Evolutionary conservation across 2,888 invertebrate species (phyloP), one percentile per base, ranked within the genome.

Genomic region (Zele albiditarsus): DNA sequence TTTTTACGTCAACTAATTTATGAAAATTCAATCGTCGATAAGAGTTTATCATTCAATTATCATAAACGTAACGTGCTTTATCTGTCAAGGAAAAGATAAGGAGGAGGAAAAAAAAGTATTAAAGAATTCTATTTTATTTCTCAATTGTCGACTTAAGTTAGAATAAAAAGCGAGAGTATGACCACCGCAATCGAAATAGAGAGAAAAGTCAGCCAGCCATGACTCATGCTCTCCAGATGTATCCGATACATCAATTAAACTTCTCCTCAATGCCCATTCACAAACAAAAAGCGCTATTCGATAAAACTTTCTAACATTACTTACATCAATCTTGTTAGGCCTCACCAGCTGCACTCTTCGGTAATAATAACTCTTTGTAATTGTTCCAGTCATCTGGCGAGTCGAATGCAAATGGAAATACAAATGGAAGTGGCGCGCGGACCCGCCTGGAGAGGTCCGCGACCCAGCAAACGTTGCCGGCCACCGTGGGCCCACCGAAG

Each of bases 201-300:
- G 58, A 58, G 3, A 28, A 42, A 53, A 46, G n/a, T 28, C 42
- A 73, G 57, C 65, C n/a, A 70, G 49, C 75, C 77, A 73, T 79
- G 79, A 80, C 77, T 78, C 79, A 80, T 77, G 70, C 75, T 80
- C 67, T 66, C 70, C 76, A 76, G 78, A 80, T 80, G 75, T 65
- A 74, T 57, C 77, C 79, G 78, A 80, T 80, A 73, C 78, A 77
- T 76, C 77, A 80, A 78, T 77, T 76, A 75, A 78, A 80, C 74
- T 74, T 71, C 70, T 60, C 46, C 62, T 42, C 67, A 60, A 77
- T 75, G 70, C 58, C 58, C 72, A 42, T 73, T 62, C 63, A 65
- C 38, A 75, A 62, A 3, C 53, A 63, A 63, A 71, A 49, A 71
- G 6, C 25, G 12, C 60, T 20, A 58, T 60, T 28, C n/a, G 27